These are phyloP conservation scores for Palythoa heliodiscus DNA, from an alignment of 92 coral and sea anemone species.

Conservation along the genomic window DNA sequence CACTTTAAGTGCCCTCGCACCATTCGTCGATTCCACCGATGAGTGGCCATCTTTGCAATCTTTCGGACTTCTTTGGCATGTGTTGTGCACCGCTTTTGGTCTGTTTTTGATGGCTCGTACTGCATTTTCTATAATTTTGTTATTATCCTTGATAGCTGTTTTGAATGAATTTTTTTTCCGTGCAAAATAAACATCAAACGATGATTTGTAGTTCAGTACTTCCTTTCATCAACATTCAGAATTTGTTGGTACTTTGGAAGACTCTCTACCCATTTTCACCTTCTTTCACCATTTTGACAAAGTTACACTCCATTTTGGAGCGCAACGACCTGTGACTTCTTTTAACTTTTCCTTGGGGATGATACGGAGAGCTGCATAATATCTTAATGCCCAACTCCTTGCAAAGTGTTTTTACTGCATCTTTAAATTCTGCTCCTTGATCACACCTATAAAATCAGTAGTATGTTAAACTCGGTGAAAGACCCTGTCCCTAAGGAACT, in stretches of 20 bases:
- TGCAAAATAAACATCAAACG: slow-evolving; percentile 34
- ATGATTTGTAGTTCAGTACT: slow-evolving; percentile 46
- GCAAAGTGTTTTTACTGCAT: neutral
- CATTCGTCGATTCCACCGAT: slow-evolving; percentile 3
- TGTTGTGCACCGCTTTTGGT: slow-evolving; percentile 24
- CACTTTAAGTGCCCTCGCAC: slow-evolving; percentile 18
- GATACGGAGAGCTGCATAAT: neutral
- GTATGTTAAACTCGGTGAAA: no score
- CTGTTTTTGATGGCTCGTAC: slow-evolving; percentile 8
- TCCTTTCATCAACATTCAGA: slow-evolving; percentile 35
- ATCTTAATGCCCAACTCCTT: neutral
- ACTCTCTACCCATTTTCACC: slow-evolving; percentile 57
- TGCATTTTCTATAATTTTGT: slow-evolving; percentile 12
- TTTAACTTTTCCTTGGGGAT: slow-evolving; percentile 10
- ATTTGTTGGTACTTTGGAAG: slow-evolving; percentile 22
- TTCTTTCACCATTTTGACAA: slow-evolving; percentile 45
- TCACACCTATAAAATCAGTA: no score
- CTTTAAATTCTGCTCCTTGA: slow-evolving; percentile 1
- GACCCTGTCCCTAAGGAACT: no score
- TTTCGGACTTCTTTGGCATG: slow-evolving; percentile 28
- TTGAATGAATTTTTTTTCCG: neutral
- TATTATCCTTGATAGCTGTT: slow-evolving; percentile 27
- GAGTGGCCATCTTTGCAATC: slow-evolving; percentile 22
- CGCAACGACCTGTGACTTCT: slow-evolving; percentile 44
- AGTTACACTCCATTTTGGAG: slow-evolving; percentile 59